Conservation (phyloP, 2,888 invertebrate species). For the Diadegma fenestrale region DNA sequence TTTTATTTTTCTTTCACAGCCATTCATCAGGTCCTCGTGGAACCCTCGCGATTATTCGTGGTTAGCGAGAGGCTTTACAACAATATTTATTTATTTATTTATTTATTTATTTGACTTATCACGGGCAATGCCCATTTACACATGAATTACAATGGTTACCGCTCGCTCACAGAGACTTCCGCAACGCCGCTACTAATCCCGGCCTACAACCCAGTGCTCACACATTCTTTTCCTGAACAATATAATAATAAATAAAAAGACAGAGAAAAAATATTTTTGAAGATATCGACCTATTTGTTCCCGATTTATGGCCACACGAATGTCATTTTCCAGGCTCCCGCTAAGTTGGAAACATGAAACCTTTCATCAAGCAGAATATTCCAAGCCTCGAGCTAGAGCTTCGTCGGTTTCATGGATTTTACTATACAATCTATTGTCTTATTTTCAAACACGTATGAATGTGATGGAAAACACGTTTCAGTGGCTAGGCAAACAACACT, state of each 20-base stretch:
- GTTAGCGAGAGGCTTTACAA: background rate
- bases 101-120: too few species aligned
- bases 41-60: constrained; percentile 1
- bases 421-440: background rate
- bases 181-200: too few species aligned
- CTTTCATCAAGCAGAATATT: background rate
- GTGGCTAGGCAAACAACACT: background rate
- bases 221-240: too few species aligned
- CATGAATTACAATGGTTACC: too few species aligned
- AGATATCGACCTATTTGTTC: constrained; percentile 11
- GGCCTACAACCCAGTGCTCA: too few species aligned
- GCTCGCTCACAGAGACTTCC: too few species aligned
- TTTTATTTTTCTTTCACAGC: background rate
- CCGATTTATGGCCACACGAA: background rate
- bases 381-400: background rate
- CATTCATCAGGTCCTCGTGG: background rate
- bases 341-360: background rate
- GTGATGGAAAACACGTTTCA: background rate
- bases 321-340: background rate
- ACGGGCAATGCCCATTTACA: too few species aligned
- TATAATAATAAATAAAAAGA: background rate
- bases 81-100: too few species aligned
- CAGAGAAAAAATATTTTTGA: background rate
- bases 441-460: background rate
- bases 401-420: background rate